These are phyloP conservation scores for Phacellophora camtschatica DNA, from an alignment of 30 jellyfish, hydroid and myxozoan species.

Conservation along the genomic window DNA sequence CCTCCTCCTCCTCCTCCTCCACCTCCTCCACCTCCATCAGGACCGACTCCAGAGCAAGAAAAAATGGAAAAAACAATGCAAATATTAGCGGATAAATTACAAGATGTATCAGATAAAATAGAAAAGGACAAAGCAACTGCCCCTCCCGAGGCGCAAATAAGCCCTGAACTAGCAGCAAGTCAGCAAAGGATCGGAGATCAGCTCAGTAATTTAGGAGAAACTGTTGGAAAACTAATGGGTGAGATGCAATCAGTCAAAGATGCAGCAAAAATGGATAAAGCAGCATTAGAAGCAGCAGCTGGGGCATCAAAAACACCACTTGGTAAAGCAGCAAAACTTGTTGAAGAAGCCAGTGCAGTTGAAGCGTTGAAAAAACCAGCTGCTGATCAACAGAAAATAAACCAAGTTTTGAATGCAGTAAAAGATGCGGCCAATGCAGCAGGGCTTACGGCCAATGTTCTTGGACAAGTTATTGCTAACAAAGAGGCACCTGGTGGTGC, in stretches of 20 bases:
- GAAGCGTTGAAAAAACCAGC: conserved; percentile 51
- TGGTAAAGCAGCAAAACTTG: conserved; percentile 62
- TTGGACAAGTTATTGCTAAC: conserved; percentile 48
- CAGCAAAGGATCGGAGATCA: conserved; percentile 60
- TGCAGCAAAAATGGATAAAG: conserved; percentile 62
- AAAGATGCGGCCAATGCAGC: conserved; percentile 90
- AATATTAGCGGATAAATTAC: conserved; percentile 81
- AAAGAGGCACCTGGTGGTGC: conserved; percentile 24
- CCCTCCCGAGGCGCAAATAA: conserved; percentile 44
- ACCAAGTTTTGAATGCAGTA: conserved; percentile 85
- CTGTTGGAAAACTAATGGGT: conserved; percentile 72
- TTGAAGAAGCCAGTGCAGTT: conserved; percentile 37
- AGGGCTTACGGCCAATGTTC: conserved; percentile 71
- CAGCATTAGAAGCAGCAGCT: conserved; percentile 73
- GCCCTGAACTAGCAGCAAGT: conserved; percentile 74
- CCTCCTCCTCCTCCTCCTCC: conserved; percentile 56
- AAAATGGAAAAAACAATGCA: conserved; percentile 83
- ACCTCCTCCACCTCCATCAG: conserved; percentile 47
- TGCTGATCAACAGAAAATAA: conserved; percentile 82
- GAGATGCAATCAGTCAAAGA: conserved; percentile 87
- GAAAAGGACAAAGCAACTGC: conserved; percentile 53
- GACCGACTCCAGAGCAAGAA: conserved; percentile 65
- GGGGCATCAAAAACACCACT: conserved; percentile 63
- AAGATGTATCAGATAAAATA: conserved; percentile 83
- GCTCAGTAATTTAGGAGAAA: conserved; percentile 70